Conservation (phyloP, 2,113 vertebrate genomes). For the Brachypodius melanocephalos region DNA sequence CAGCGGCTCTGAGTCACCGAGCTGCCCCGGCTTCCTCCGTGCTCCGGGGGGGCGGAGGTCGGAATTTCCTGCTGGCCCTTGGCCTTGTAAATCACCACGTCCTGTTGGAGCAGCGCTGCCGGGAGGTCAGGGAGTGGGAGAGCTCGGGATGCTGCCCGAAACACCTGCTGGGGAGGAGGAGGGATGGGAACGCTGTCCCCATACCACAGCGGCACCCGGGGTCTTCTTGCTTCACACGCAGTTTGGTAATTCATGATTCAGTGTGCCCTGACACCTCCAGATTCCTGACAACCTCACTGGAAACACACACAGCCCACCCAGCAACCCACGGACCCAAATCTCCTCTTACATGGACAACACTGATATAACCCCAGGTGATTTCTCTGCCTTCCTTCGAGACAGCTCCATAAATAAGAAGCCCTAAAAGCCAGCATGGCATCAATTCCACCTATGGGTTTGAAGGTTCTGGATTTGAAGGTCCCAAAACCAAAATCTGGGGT, state of each 20-base stretch:
- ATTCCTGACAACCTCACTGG: neutral
- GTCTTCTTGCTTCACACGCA: rapidly evolving
- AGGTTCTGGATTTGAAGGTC: neutral
- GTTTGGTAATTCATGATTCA: rapidly evolving
- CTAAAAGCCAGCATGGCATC: neutral
- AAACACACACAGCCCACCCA: neutral
- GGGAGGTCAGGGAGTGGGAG: neutral
- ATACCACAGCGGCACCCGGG: rapidly evolving
- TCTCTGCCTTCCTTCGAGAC: neutral
- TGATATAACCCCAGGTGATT: neutral
- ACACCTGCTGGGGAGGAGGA: conserved; percentile 5
- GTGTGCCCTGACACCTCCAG: neutral
- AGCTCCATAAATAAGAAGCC: neutral
- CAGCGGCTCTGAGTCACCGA: neutral
- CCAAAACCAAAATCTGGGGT: neutral
- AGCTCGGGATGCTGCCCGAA: neutral
- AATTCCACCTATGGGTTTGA: neutral
- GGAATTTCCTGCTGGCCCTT: conserved; percentile 63
- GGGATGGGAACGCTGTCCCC: neutral
- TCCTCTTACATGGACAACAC: neutral
- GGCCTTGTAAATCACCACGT: conserved; percentile 31
- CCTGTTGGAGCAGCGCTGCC: neutral
- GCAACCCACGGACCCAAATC: neutral
- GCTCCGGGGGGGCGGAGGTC: conserved; percentile 41
- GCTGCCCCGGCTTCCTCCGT: conserved; percentile 32